A percentile compares a stretch with the other conserved stretches of the same genome.
These are phyloP conservation scores for Tachypleus tridentatus DNA, from an alignment of 1,140 invertebrate genomes.

Conservation along the genomic window DNA sequence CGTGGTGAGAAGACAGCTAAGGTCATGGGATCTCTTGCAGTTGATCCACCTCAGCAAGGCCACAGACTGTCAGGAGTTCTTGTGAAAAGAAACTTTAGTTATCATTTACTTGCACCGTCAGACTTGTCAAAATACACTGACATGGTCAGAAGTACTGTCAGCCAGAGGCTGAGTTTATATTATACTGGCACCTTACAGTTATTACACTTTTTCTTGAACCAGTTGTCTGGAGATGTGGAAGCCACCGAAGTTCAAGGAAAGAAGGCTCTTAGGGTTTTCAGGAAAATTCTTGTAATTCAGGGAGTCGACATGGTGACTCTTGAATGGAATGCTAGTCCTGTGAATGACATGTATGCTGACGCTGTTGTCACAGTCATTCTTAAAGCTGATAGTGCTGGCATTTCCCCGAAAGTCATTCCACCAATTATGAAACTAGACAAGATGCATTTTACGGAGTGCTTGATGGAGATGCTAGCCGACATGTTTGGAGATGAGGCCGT, in stretches of 20 bases:
- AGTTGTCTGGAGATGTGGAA: conserved; percentile 69
- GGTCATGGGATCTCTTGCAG: conserved; percentile 82
- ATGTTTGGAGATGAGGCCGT: conserved; percentile 92
- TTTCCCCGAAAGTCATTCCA: conserved; percentile 11
- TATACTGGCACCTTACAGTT: conserved; percentile 65
- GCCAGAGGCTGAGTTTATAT: conserved; percentile 76
- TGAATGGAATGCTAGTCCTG: conserved; percentile 88
- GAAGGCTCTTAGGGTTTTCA: conserved; percentile 52
- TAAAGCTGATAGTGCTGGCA: conserved; percentile 11
- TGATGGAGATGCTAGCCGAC: conserved; percentile 82
- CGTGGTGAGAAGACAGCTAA: conserved; percentile 96
- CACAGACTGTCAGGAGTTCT: conserved; percentile 79
- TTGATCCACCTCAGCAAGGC: conserved; percentile 63
- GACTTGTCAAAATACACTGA: conserved; percentile 95
- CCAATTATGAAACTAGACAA: conserved; percentile 16
- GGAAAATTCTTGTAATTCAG: conserved; percentile 63
- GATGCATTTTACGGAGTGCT: conserved; percentile 54
- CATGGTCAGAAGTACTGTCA: conserved; percentile 80
- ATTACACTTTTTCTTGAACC: conserved; percentile 68
- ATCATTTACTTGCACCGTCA: conserved; percentile 79
- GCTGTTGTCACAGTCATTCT: conserved; percentile 59
- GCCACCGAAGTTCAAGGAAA: conserved; percentile 57
- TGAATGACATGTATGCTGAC: conserved; percentile 97
- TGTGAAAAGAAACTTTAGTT: conserved; percentile 96
- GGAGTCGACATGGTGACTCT: conserved; percentile 71